Evolutionary conservation across 2,888 invertebrate genomes (phyloP).

Genomic region (Colostygia pectinataria): DNA sequence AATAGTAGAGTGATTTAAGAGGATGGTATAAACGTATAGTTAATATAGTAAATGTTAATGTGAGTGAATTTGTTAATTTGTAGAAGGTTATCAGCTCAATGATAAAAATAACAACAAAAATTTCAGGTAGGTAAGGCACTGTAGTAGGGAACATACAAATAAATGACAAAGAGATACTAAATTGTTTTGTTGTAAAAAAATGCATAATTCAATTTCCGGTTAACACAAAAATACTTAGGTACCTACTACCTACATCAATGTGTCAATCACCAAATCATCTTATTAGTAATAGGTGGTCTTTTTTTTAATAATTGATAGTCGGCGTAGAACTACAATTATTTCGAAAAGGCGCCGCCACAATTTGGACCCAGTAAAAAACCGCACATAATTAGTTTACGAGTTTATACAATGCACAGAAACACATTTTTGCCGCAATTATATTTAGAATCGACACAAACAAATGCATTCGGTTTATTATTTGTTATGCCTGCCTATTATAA

Average conservation of each 20-base stretch:
- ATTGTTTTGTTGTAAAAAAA: background rate
- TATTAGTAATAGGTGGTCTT: slow-evolving; percentile 61
- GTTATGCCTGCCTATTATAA: slow-evolving; percentile 44
- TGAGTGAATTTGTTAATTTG: no score
- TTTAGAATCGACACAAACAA: slow-evolving; percentile 70
- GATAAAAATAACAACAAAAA: no score
- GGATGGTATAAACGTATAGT: no score
- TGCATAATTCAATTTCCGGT: slow-evolving; percentile 42
- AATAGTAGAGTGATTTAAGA: no score
- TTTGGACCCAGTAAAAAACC: slow-evolving; percentile 46
- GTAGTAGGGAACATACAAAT: no score
- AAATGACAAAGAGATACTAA: no score
- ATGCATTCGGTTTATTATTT: slow-evolving; percentile 63
- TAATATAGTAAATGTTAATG: no score
- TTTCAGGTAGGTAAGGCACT: no score
- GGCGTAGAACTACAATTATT: slow-evolving; percentile 45
- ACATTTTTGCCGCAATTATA: slow-evolving; percentile 68
- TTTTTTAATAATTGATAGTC: slow-evolving; percentile 52
- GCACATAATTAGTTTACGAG: slow-evolving; percentile 75
- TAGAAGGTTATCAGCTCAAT: no score
- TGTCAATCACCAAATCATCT: slow-evolving; percentile 80
- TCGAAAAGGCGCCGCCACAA: slow-evolving; percentile 63
- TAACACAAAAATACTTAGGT: no score
- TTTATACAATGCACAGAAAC: slow-evolving; percentile 70
- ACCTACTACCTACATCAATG: slow-evolving; percentile 50